A percentile compares a stretch with the other conserved stretches of the same genome.
These are phyloP conservation scores for Nyctibius grandis DNA, from an alignment of 2,797 vertebrate genomes.

Conservation along the genomic window DNA sequence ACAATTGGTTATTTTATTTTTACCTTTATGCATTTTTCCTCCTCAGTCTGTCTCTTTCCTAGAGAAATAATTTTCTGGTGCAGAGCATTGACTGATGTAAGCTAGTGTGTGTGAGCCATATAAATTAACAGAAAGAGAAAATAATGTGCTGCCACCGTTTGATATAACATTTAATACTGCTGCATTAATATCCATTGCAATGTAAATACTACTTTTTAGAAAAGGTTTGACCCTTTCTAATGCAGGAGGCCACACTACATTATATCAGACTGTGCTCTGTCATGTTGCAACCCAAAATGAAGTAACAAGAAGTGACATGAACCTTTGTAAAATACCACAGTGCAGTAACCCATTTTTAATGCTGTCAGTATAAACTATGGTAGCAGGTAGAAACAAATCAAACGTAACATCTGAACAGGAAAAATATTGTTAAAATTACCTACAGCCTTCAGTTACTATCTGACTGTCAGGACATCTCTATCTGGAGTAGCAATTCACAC, in stretches of 20 bases:
- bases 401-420: constrained; percentile 14
- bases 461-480: not conserved
- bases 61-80: not conserved
- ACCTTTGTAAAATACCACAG: constrained; percentile 61
- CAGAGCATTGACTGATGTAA: not conserved
- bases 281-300: not conserved
- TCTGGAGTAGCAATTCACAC: not conserved
- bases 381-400: constrained; percentile 57
- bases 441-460: not conserved
- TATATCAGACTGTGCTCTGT: constrained; percentile 33
- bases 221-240: constrained; percentile 36
- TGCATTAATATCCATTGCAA: constrained; percentile 14
- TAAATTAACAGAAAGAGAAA: constrained; percentile 1
- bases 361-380: constrained; percentile 37
- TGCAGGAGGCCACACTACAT: not conserved
- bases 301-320: constrained; percentile 61
- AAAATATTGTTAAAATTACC: constrained; percentile 60
- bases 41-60: not conserved
- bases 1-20: not conserved
- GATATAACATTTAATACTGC: not conserved
- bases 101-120: not conserved
- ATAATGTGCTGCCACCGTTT: not conserved
- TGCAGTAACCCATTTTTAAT: constrained; percentile 60
- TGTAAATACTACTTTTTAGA: constrained; percentile 17
- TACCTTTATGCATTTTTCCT: not conserved